A percentile compares a stretch with the other conserved stretches of the same genome.
Evolutionary conservation across 2,113 vertebrate species (phyloP).

Genomic region (Noctilio leporinus): DNA sequence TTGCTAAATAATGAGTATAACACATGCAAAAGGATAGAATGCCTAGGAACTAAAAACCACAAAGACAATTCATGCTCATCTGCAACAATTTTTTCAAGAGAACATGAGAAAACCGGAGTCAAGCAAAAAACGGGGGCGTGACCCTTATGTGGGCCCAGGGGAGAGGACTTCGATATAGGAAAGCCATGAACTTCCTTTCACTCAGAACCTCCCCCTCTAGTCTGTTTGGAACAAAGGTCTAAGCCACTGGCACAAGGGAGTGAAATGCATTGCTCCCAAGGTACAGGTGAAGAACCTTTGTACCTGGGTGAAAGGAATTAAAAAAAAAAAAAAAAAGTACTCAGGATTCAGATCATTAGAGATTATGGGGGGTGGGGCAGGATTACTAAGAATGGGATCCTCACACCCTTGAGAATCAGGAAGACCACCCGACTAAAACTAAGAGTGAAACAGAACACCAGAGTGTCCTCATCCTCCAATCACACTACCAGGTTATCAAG

Average conservation of each 20-base stretch:
- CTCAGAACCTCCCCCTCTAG: not conserved
- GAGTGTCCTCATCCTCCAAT: not conserved
- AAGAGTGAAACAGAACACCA: not conserved
- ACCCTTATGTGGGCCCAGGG: no score
- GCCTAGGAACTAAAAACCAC: not conserved
- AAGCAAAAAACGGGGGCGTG: not conserved
- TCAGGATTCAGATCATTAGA: not conserved
- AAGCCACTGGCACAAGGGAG: not conserved
- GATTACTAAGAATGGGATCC: not conserved
- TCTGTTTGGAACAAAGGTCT: not conserved
- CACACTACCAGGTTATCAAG: not conserved
- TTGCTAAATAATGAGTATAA: not conserved
- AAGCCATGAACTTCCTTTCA: not conserved
- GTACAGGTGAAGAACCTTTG: not conserved
- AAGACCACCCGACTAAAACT: not conserved
- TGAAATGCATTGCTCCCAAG: not conserved
- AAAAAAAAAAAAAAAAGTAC: not conserved
- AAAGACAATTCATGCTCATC: not conserved
- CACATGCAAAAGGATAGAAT: not conserved
- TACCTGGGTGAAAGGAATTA: not conserved
- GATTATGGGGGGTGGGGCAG: not conserved
- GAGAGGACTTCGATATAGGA: fast-evolving
- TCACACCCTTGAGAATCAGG: not conserved
- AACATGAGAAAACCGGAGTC: not conserved
- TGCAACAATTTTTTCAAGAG: not conserved